Evolutionary conservation across 2,113 vertebrate genomes (phyloP).

Genomic region (Electrona antarctica): DNA sequence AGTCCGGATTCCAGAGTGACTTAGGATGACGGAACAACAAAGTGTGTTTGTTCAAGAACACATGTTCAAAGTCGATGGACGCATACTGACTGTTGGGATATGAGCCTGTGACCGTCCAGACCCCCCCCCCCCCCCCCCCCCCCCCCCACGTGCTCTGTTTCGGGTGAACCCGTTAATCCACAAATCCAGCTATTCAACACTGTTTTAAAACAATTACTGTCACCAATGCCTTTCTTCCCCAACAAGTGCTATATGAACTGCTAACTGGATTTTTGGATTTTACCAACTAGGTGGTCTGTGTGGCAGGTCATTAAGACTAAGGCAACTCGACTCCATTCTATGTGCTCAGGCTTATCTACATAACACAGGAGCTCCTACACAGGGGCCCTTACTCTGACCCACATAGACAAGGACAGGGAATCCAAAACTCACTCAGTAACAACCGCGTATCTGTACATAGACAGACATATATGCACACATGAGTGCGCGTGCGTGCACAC

Average conservation of each 20-base stretch:
- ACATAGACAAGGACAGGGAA: conserved; percentile 17
- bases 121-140: too few species aligned
- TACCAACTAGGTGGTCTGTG: conserved; percentile 24
- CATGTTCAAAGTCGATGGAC: too few species aligned
- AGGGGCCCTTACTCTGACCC: conserved; percentile 18
- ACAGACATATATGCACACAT: neutral
- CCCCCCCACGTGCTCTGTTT: too few species aligned
- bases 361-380: conserved; percentile 38
- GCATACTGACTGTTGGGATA: neutral
- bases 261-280: conserved; percentile 25
- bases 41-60: too few species aligned
- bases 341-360: conserved; percentile 36
- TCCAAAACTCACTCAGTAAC: conserved; percentile 17
- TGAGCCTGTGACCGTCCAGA: neutral
- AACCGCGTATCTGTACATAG: conserved; percentile 32
- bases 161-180: neutral
- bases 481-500: conserved; percentile 22
- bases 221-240: neutral
- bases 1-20: too few species aligned
- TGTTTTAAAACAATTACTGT: conserved; percentile 7
- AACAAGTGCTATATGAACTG: conserved; percentile 32
- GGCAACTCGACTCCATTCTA: conserved; percentile 46
- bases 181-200: conserved; percentile 1
- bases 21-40: too few species aligned
- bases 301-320: conserved; percentile 19